phyloP scores from a whole-genome alignment of 2,888 invertebrate species.

The Eupithecia pulchellata region DNA sequence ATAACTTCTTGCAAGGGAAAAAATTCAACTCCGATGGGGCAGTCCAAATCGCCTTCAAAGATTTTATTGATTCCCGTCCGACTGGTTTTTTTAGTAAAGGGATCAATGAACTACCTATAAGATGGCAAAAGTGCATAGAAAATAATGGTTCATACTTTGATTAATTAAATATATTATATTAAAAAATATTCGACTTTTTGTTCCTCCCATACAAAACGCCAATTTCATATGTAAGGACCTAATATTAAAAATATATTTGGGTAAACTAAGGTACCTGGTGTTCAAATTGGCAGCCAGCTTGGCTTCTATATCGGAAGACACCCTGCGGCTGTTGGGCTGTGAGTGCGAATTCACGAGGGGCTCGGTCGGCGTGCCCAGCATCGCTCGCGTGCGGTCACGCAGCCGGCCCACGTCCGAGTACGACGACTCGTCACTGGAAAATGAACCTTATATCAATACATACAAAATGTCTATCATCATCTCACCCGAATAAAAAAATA shows the following conservation, averaged over 20 bases:
- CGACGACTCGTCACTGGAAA: slow-evolving; percentile 74
- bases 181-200: too few species aligned
- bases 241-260: background rate
- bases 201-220: too few species aligned
- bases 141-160: too few species aligned
- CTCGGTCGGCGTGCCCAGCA: slow-evolving; percentile 67
- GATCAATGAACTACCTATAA: too few species aligned
- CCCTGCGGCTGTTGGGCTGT: slow-evolving; percentile 74
- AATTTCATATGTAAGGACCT: background rate
- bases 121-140: too few species aligned
- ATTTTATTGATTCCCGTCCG: too few species aligned
- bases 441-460: slow-evolving; percentile 1
- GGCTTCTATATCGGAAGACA: slow-evolving; percentile 73
- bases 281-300: slow-evolving; percentile 79
- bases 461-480: background rate
- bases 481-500: background rate
- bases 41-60: too few species aligned
- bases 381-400: slow-evolving; percentile 74
- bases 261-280: slow-evolving; percentile 61
- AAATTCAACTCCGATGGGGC: too few species aligned
- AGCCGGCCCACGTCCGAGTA: slow-evolving; percentile 75
- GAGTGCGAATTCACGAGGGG: slow-evolving; percentile 67
- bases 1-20: too few species aligned
- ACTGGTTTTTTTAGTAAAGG: too few species aligned
- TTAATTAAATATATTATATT: too few species aligned